Conservation (phyloP, 2,797 vertebrate species). For the Hemitrygon akajei region DNA sequence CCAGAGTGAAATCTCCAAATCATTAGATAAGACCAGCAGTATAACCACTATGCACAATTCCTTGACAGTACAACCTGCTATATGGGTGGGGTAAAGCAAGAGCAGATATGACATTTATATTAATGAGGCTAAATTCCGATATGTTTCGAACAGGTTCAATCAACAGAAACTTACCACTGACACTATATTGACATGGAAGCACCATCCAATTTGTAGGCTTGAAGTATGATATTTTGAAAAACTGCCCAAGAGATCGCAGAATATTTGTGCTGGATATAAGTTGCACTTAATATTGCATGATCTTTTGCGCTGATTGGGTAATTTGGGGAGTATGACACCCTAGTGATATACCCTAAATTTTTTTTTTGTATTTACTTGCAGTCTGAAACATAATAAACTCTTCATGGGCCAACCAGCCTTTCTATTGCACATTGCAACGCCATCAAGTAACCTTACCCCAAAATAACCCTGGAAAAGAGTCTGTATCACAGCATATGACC, state of each 20-base stretch:
- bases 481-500: not conserved
- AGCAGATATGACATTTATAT: not conserved
- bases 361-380: not conserved
- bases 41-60: too few relatives aligned
- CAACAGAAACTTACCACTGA: not conserved
- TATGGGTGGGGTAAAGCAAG: not conserved
- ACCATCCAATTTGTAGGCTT: not conserved
- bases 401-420: not conserved
- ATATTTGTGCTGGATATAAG: not conserved
- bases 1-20: too few relatives aligned
- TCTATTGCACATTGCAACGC: not conserved
- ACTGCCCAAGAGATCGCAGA: too few relatives aligned
- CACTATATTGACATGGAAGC: not conserved
- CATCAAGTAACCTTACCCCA: not conserved
- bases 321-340: not conserved
- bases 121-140: not conserved
- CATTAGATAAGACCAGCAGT: too few relatives aligned
- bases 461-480: not conserved
- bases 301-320: not conserved
- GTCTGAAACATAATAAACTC: not conserved
- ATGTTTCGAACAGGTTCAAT: not conserved
- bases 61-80: not conserved
- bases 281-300: not conserved
- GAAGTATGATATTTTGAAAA: not conserved
- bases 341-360: not conserved